A percentile compares a stretch with the other conserved stretches of the same genome.
phyloP scores from a whole-genome alignment of 2,888 invertebrate genomes.

The Perizoma affinitatum region DNA sequence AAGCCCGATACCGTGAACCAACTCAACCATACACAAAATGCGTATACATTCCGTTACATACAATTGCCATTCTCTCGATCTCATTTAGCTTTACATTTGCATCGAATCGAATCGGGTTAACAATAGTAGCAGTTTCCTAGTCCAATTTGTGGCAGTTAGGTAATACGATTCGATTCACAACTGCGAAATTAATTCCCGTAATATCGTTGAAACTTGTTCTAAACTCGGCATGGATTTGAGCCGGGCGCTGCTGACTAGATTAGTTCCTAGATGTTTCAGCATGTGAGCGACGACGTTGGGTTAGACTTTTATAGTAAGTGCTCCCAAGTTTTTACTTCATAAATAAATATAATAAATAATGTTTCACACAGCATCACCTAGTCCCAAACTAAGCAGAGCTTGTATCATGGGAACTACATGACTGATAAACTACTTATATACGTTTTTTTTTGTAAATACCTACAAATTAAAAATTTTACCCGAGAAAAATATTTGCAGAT shows the following conservation, averaged over 20 bases:
- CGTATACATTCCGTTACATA: constrained; percentile 24
- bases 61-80: constrained; percentile 28
- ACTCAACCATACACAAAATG: constrained; percentile 16
- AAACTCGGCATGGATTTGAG: constrained; percentile 45
- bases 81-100: constrained; percentile 28
- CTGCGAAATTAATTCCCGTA: constrained; percentile 53
- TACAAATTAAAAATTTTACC: too few species aligned
- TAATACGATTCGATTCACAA: constrained; percentile 53
- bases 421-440: too few species aligned
- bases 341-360: too few species aligned
- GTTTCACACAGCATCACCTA: too few species aligned
- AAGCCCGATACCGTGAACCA: constrained; percentile 13
- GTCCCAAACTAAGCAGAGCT: too few species aligned
- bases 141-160: constrained; percentile 54
- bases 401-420: too few species aligned
- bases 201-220: constrained; percentile 53
- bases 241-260: constrained; percentile 19
- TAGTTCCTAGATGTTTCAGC: constrained; percentile 38
- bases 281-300: constrained; percentile 21
- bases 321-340: too few species aligned
- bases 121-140: constrained; percentile 40
- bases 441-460: too few species aligned
- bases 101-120: constrained; percentile 19
- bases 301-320: constrained; percentile 21
- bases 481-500: too few species aligned